Base-by-base conservation (phyloP, 2,888 invertebrate genomes). In the Abscondita cerata region DNA sequence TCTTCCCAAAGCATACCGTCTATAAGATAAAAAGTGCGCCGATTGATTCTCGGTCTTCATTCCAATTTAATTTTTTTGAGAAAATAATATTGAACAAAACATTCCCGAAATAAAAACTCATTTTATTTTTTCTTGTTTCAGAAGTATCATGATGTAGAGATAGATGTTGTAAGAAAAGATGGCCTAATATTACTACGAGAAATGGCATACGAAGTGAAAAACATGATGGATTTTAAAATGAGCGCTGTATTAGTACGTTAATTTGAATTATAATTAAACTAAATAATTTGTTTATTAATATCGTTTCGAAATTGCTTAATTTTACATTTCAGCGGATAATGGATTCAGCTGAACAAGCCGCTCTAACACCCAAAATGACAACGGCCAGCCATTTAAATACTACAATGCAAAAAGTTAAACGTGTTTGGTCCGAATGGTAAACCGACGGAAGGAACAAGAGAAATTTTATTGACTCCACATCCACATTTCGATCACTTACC, bases 191-290 rank as follows among this genome's bases (percentile, higher is more conserved):
- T 96, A 70, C 90, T 95, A 61, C 86, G 93, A 48, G 94, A 96
- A 80, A 89, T 95, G 84, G 93, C 93, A 9, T 87, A 88, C 0
- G 95, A 96, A 81, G 93, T 96, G 55, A 93, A 95, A 81, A 93
- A 93, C 79, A 93, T 95, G 87, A 91, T 95, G 90, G 93, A 94
- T 78, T 93, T 94, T 82, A 94, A 95, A 82, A 92, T 91, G 81
- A 92, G 92, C 78, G 92, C 95, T 25, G 93, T 95, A 56, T 91
- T 93, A 92, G 95, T 95, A 81, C 89, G 88, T 84, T n/a, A n/a
- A n/a, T n/a, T n/a, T n/a, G 20, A 13, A 51, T 13, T 47, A 12
- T 16, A 16, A 18, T 19, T 5, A 50, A 0, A 25, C 6, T 25
- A 2, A 25, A 6, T 25, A 25, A n/a, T 36, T 36, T 36, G 11